Evolutionary conservation across 2,888 invertebrate genomes (phyloP), one percentile per base, ranked within the genome.

Genomic region (Elegia similella): DNA sequence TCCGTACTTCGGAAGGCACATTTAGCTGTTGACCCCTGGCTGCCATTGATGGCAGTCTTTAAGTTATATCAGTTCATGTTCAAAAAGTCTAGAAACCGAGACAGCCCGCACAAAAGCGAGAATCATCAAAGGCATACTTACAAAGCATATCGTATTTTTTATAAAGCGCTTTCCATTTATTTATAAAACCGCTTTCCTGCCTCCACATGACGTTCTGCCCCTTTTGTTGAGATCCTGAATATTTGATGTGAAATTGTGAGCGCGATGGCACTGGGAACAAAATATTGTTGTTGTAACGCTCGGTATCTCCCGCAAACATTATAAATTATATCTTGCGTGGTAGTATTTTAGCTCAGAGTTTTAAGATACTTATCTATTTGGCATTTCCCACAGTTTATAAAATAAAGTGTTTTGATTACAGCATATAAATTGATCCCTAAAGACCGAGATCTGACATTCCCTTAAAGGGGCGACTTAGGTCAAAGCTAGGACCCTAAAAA

Each of bases 111-210:
- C 44, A 17, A 44, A n/a, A n/a, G n/a, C n/a, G n/a, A n/a, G n/a
- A n/a, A n/a, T n/a, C 17, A 44, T 44, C 47, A 47, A 47, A 47
- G 23, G 29, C n/a, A 1, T 10, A 10, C 10, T n/a, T 30, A 47
- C 47, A 30, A 30, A 47, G 13, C 30, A 6, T 13, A 17, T 46
- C 17, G 30, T 47, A 47, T 30, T n/a, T 47, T 47, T 47, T 30
- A 47, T 47, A 30, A 47, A 30, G 29, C 30, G 17, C 47, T 29
- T n/a, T 46, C 46, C n/a, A 46, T 29, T 47, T 47, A 23, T 47
- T 47, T 47, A 46, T 30, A 47, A 47, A 47, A 47, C 47, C 47
- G 23, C 47, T 47, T 47, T 30, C 30, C 47, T 47, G 13, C 23
- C 44, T 30, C 47, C 47, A 29, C 29, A 47, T 47, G 47, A 47